A percentile compares a stretch with the other conserved stretches of the same genome.
Evolutionary conservation across 2,113 vertebrate species (phyloP).

Genomic region (Amblyornis subalaris): DNA sequence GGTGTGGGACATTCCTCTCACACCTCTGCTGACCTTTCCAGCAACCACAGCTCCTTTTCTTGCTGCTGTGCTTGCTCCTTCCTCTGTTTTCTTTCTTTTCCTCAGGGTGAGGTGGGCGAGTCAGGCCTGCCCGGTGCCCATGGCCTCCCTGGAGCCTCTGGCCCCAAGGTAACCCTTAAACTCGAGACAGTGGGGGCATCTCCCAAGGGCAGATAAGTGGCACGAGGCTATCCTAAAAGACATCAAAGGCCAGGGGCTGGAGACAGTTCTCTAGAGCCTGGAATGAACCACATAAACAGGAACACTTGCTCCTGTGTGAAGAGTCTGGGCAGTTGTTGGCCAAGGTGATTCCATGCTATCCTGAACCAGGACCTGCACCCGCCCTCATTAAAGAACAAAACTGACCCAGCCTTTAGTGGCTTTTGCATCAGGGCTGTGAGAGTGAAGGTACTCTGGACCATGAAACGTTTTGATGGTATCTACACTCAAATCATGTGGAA

Average conservation of each 20-base stretch:
- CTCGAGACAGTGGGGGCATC: background rate
- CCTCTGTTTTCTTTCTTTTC: background rate
- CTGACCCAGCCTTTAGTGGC: background rate
- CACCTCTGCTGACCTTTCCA: background rate
- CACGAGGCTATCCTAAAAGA: background rate
- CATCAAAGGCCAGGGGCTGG: background rate
- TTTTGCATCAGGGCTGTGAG: background rate
- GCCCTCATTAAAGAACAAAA: background rate
- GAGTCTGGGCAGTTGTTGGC: background rate
- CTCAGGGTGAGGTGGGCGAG: conserved; percentile 81
- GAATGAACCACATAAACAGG: rapidly evolving
- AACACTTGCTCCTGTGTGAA: background rate
- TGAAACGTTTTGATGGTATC: background rate
- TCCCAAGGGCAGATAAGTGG: background rate
- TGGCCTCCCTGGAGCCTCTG: conserved; percentile 76
- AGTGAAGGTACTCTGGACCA: background rate
- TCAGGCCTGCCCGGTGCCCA: conserved; percentile 46
- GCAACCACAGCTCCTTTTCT: background rate
- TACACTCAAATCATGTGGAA: background rate
- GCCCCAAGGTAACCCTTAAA: conserved; percentile 74
- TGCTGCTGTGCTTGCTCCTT: background rate
- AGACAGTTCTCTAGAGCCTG: background rate
- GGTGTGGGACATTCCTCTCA: background rate
- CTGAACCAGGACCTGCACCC: background rate
- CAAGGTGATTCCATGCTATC: background rate